Evolutionary conservation across 35 echinoderm and acorn worm genomes (phyloP), one percentile per base, ranked within the genome.

Genomic region (Patiria miniata): DNA sequence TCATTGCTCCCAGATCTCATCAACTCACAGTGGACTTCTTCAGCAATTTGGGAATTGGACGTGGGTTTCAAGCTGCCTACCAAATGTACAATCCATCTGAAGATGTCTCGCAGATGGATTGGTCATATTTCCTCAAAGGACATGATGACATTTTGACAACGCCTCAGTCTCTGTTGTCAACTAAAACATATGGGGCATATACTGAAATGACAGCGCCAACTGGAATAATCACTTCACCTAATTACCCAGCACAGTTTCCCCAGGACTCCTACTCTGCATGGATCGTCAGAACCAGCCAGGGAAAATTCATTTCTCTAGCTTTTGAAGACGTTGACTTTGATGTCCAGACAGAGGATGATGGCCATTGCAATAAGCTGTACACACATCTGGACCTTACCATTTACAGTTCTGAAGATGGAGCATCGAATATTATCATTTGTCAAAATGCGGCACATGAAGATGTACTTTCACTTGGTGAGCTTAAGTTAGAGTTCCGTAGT

Each of bases 301-400:
- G 56, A 30, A 60, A 29, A 60, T 84, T 18, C 52, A 59, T 84
- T 18, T 32, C 59, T 29, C 53, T 84, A 52, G 30, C n/a, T 0
- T 84, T 84, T 84, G 82, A 84, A 8, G 82, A 84, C 36, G 38
- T 84, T 19, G 82, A 84, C 82, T 84, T 84, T 18, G 82, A 84
- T 60, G 29, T 34, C 19, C 52, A 2, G 58, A 29, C 82, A 9
- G 82, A 36, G 16, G 19, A 40, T 16, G 56, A 14, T 39, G 52
- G 37, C 9, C 17, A 59, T 15, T 84, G 82, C 82, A 60, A 59
- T 60, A 84, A 50, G 8, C 10, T 59, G 18, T 56, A 84, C 82
- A 59, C 82, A 8, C 38, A 84, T 44, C 28, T 84, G 9, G 59
- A 32, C 5, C 32, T 84, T 18, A 37, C 59, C 18, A 33, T 36